A percentile compares a stretch with the other conserved stretches of the same genome.
Conservation (phyloP, 2,113 vertebrate genomes). For the Meriones unguiculatus region DNA sequence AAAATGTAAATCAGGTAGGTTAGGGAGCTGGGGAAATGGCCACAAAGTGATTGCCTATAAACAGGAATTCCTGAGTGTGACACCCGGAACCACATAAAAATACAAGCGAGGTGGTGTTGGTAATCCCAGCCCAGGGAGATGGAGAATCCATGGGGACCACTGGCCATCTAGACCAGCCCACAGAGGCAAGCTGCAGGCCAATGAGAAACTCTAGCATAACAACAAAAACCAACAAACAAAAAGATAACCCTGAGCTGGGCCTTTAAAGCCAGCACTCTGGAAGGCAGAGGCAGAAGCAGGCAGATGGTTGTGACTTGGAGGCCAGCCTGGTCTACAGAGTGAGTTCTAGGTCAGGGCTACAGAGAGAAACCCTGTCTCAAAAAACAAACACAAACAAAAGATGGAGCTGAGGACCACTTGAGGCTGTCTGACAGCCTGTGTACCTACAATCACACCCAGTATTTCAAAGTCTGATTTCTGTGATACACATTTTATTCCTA, state of each 20-base stretch:
- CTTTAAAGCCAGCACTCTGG: too few relatives aligned
- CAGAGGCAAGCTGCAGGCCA: background rate
- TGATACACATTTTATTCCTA: conserved; percentile 35
- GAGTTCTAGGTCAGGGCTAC: too few relatives aligned
- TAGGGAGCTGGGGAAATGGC: background rate
- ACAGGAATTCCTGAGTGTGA: background rate
- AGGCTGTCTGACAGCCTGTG: background rate
- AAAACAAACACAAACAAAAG: background rate
- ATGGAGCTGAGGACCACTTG: background rate
- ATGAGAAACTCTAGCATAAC: background rate
- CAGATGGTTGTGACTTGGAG: too few relatives aligned
- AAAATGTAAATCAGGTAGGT: background rate
- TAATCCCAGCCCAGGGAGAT: background rate
- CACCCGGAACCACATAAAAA: background rate
- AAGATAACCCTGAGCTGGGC: too few relatives aligned
- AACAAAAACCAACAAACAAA: background rate
- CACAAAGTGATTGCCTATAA: background rate
- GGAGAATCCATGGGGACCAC: background rate
- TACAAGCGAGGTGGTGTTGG: background rate
- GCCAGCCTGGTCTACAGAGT: too few relatives aligned
- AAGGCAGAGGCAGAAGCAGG: too few relatives aligned
- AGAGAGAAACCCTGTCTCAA: too few relatives aligned
- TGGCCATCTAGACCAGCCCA: background rate
- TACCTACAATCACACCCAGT: background rate
- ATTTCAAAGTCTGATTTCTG: background rate